Base-by-base conservation (phyloP, 2,797 vertebrate species). In the Sebastes steindachneri region DNA sequence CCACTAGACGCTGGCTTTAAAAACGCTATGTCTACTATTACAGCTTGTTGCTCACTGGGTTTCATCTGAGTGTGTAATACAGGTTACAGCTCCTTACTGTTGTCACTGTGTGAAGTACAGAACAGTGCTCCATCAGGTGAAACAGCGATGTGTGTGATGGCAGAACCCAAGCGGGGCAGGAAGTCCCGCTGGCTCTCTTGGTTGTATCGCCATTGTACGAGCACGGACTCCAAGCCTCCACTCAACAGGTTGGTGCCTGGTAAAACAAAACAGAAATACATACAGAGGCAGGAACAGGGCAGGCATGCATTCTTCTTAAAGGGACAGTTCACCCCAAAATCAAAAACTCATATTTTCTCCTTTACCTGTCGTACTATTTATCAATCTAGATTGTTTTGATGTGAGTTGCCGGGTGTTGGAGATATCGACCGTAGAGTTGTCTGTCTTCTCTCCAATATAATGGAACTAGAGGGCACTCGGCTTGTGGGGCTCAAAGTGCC, bases 161-260 rank as follows among this genome's bases (percentile, higher is more conserved):
- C 88, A 1, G 94, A 96, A 2, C 98, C 99, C 62, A 99, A 77
- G 1, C 98, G 98, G 4, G 99, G 99, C 35, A 99, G 95, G 81
- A 98, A 97, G 87, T 98, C 97, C 83, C 92, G 96, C 81, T 96
- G 95, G 58, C 88, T 94, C 15, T 96, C 95, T 0, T 95, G 93
- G 1, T 90, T 91, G 51, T 96, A 97, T 2, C 93, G 93, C 98
- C 99, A 99, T 89, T 97, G 97, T 19, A 99, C 95, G 0, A 99
- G 95, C n/a, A 99, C 99, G 0, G 97, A 97, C 84, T 99, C 98
- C 1, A 96, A 75, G 11, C 99, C 98, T 0, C 98, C 98, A 4
- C 97, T 99, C 92, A 99, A 89, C 74, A 99, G 91, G 79, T 95
- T 96, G 58, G 94, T 97, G 64, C 98, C 98, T 99, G 92, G 66